These are phyloP conservation scores for Chloropsis cyanopogon DNA, from an alignment of 2,113 vertebrate species.

Conservation along the genomic window DNA sequence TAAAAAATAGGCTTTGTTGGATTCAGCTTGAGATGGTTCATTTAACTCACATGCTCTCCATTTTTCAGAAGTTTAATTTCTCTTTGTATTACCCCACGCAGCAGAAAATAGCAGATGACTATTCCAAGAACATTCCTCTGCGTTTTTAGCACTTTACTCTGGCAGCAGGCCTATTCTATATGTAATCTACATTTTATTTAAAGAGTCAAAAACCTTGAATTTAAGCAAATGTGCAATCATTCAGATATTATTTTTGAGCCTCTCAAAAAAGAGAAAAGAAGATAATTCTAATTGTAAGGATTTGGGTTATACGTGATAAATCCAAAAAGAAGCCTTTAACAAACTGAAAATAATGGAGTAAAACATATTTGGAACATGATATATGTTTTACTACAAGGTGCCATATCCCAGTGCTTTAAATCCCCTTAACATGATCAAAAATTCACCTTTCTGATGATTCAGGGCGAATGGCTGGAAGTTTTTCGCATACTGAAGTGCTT, in stretches of 20 bases:
- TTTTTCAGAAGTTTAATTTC: not conserved
- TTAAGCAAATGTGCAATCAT: not conserved
- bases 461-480: constrained; percentile 85
- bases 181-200: not conserved
- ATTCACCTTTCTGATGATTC: constrained; percentile 82
- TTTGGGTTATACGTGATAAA: not conserved
- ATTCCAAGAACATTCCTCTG: constrained; percentile 7
- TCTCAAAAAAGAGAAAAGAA: not conserved
- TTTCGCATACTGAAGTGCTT: constrained; percentile 84
- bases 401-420: not conserved
- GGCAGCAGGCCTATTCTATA: not conserved
- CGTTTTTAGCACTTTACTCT: not conserved
- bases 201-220: not conserved
- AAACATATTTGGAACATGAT: not conserved
- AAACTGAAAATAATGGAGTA: not conserved
- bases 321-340: not conserved
- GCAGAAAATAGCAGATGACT: constrained; percentile 20
- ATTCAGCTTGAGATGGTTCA: not conserved
- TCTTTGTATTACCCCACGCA: constrained; percentile 10
- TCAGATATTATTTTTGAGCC: not conserved
- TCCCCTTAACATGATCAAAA: not conserved
- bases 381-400: not conserved
- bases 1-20: not conserved
- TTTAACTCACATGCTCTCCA: not conserved
- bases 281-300: not conserved